Evolutionary conservation across 2,888 invertebrate species (phyloP).

Genomic region (Drosophila neoperkinsi): DNA sequence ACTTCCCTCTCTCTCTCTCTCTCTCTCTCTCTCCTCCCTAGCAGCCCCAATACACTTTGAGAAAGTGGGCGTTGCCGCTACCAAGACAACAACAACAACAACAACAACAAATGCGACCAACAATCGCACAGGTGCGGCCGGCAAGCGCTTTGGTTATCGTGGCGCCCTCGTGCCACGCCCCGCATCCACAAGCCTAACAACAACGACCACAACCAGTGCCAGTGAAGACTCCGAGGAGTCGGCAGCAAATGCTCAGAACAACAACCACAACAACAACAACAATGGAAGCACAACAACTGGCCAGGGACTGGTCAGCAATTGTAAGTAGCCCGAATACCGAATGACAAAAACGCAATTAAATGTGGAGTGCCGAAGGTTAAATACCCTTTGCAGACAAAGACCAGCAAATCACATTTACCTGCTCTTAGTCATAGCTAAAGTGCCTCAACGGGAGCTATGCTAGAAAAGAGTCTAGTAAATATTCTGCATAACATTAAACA

Average conservation of each 20-base stretch:
- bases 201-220: conserved; percentile 19
- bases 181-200: conserved; percentile 86
- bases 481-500: too few relatives aligned
- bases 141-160: conserved; percentile 92
- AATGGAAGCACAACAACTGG: conserved; percentile 4
- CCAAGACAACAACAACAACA: conserved; percentile 34
- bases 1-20: conserved; percentile 5
- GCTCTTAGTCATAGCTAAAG: background rate
- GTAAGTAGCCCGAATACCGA: conserved; percentile 64
- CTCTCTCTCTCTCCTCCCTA: conserved; percentile 18
- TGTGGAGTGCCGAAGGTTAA: background rate
- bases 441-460: too few relatives aligned
- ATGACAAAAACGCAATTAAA: conserved; percentile 1
- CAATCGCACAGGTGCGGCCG: conserved; percentile 87
- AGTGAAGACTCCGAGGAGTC: conserved; percentile 55
- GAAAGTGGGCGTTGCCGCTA: conserved; percentile 82
- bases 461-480: background rate
- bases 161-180: conserved; percentile 86
- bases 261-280: conserved; percentile 16
- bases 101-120: conserved; percentile 24
- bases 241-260: conserved; percentile 70
- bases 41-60: conserved; percentile 77
- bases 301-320: conserved; percentile 75
- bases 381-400: conserved; percentile 9
- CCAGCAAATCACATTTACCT: background rate